These are phyloP conservation scores for Myodes glareolus DNA, from an alignment of 2,113 vertebrate genomes.

Conservation along the genomic window DNA sequence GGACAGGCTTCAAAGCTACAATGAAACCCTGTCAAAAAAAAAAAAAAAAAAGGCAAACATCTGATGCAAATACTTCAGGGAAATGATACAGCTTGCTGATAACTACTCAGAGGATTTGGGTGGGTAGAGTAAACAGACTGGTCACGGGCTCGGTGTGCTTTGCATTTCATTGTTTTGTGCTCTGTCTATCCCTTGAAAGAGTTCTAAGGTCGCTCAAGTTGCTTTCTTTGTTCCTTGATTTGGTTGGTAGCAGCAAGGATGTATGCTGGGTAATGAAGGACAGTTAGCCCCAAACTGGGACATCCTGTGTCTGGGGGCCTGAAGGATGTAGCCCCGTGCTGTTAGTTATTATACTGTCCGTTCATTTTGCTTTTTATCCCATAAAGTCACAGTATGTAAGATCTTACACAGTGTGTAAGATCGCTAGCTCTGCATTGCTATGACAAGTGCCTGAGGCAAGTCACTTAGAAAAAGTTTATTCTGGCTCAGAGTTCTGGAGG, in stretches of 20 bases:
- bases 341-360: no score
- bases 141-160: neutral
- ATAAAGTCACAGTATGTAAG: neutral
- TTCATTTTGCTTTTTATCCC: neutral
- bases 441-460: neutral
- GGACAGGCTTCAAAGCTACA: no score
- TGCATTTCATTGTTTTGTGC: neutral
- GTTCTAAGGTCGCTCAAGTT: neutral
- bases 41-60: neutral
- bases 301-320: fast-evolving
- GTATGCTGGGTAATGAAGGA: neutral
- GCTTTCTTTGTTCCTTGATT: neutral
- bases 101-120: neutral
- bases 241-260: neutral
- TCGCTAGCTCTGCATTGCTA: neutral
- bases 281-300: neutral
- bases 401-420: no score
- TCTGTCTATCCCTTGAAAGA: neutral
- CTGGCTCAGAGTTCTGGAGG: neutral
- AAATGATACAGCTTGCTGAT: neutral
- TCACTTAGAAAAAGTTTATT: neutral
- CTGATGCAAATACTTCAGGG: neutral
- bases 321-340: neutral
- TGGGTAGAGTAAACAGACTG: neutral
- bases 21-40: no score